Evolutionary conservation across 2,888 invertebrate species (phyloP), one percentile per base, ranked within the genome.

Genomic region (Halictus quadricinctus): DNA sequence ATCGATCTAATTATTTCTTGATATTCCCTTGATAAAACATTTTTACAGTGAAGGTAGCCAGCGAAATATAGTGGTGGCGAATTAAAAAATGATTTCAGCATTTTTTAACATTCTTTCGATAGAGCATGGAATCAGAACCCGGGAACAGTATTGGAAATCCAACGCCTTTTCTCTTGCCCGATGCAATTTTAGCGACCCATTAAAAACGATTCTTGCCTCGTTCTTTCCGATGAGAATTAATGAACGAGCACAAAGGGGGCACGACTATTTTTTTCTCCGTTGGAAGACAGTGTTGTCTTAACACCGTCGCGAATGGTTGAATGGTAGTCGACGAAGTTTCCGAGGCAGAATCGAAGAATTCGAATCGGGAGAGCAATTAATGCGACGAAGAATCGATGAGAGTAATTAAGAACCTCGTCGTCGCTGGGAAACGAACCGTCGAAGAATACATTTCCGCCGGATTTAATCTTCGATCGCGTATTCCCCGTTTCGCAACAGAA

Each of bases 341-440:
- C 58, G n/a, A 58, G 58, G 58, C 58, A 58, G 10, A 58, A 7
- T 58, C 58, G n/a, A 58, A n/a, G 58, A n/a, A 58, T 58, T n/a
- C 58, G 58, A 60, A 75, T 75, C 50, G 60, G 46, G 21, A 12
- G 76, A 70, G 54, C 66, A 85, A 78, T 85, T 58, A 58, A 58
- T 84, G 13, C 29, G 77, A 77, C 77, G 74, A 84, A 70, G 84
- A 72, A 80, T 80, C 73, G 69, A 60, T 46, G 64, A 60, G 48
- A 13, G 73, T 21, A 83, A 83, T 77, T 85, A 84, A 72, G 60
- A 50, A 69, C 60, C 64, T 72, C 43, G 36, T 66, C 21, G 29
- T 29, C 29, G 58, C 13, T 13, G 2, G 21, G 66, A 48, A 60
- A 48, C 46, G 58, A 48, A 70, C 15, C 66, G 43, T 36, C 15